Evolutionary conservation across 2,888 invertebrate species (phyloP), one percentile per base, ranked within the genome.

Genomic region (Mimumesa dahlbomi): DNA sequence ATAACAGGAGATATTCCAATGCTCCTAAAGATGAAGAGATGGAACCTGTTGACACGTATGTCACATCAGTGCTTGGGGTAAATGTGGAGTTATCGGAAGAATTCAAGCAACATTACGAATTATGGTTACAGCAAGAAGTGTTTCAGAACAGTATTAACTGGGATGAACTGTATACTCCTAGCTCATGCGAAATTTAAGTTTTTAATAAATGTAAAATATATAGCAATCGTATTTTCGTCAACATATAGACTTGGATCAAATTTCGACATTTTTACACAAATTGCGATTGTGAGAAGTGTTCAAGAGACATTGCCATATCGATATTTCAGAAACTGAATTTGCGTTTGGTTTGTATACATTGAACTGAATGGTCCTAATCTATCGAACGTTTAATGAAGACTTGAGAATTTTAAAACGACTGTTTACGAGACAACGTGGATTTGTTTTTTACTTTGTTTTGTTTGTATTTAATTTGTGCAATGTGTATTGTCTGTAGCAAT

Each of bases 61-160:
- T 96, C 54, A 94, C 94, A 56, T 95, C 95, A 88, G 95, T 96
- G 7, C 92, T 97, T 43, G 96, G 96, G 59, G 91, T 91, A 53
- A 92, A 93, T 62, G 90, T 95, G 59, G 96, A 98, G 84, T 92
- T 99, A 68, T 97, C 97, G 9, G 96, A 97, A 52, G 97, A 97
- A 88, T 98, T 98, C 86, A 97, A 96, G 89, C 94, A 94, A 66
- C 95, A 97, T 87, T 99, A 99, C 90, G 95, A 97, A 86, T 89
- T 95, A 14, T 99, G 99, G 99, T 91, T 99, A 62, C 96, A 99
- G 82, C 95, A 97, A 88, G 99, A 99, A 91, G 99, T 99, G 18
- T 98, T 96, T 89, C 95, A 95, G 86, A 95, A 95, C 85, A 93
- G 94, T 85, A 94, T 95, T 76, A 93, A 95, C 89, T 96, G 96